A percentile compares a stretch with the other conserved stretches of the same genome.
These are phyloP conservation scores for Drosophila percnosoma DNA, from an alignment of 2,888 invertebrate species.

Conservation along the genomic window DNA sequence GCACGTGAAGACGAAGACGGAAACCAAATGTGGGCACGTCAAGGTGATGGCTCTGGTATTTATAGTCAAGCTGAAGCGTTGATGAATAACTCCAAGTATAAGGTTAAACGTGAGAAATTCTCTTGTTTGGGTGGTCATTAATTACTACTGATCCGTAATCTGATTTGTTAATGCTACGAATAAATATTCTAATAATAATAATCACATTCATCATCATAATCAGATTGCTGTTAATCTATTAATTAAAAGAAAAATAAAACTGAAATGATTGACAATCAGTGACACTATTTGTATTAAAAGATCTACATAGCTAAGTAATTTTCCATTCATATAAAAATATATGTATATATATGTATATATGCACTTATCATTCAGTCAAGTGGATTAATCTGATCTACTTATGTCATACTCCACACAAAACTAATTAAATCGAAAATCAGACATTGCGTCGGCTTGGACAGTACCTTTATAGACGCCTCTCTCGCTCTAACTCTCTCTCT, in stretches of 20 bases:
- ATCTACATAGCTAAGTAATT: constrained; percentile 23
- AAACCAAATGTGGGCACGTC: constrained; percentile 58
- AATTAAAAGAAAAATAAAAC: constrained; percentile 4
- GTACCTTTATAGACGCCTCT: constrained; percentile 21
- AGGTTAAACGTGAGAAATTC: constrained; percentile 44
- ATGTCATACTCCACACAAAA: constrained; percentile 26
- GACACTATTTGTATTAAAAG: background rate
- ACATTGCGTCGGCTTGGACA: constrained; percentile 17
- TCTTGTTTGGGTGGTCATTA: constrained; percentile 36
- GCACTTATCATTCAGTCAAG: constrained; percentile 23
- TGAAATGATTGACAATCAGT: constrained; percentile 17
- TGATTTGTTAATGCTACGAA: background rate
- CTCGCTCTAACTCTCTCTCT: background rate
- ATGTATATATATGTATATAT: background rate
- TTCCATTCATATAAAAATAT: constrained; percentile 36
- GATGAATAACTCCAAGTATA: background rate
- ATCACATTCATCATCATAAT: background rate
- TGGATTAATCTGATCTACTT: constrained; percentile 54
- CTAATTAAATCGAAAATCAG: constrained; percentile 60
- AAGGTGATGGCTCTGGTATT: constrained; percentile 48
- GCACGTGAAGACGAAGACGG: constrained; percentile 17
- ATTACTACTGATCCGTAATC: background rate
- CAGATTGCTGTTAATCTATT: background rate
- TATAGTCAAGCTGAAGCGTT: constrained; percentile 31
- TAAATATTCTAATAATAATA: background rate